These are phyloP conservation scores for Siphlonurus alternatus DNA, from an alignment of 2,888 invertebrate species.

Conservation along the genomic window DNA sequence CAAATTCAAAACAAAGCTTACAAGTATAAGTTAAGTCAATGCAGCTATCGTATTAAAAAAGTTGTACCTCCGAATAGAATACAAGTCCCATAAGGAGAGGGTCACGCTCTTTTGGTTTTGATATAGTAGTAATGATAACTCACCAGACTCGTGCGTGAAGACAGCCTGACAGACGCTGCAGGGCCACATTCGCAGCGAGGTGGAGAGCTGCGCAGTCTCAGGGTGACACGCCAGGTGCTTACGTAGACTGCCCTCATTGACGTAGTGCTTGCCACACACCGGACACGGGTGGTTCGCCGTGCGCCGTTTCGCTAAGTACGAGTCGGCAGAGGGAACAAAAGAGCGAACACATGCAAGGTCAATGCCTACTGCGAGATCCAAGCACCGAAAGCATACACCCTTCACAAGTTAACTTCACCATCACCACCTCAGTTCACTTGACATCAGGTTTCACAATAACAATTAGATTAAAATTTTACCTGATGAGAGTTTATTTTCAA, in stretches of 20 bases:
- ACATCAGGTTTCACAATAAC: no score
- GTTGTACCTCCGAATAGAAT: no score
- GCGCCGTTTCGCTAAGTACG: constrained; percentile 82
- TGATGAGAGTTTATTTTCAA: no score
- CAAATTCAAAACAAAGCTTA: no score
- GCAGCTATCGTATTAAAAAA: no score
- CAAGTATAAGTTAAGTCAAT: no score
- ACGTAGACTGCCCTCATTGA: constrained; percentile 81
- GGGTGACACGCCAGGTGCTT: constrained; percentile 90
- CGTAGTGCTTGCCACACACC: constrained; percentile 89
- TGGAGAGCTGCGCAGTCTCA: constrained; percentile 71
- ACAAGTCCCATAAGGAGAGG: no score
- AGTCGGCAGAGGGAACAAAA: constrained; percentile 30
- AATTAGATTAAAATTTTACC: no score
- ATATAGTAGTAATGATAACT: constrained; percentile 21
- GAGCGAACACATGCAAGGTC: constrained; percentile 30
- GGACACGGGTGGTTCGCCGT: constrained; percentile 91
- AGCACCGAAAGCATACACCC: background rate
- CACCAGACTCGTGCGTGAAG: constrained; percentile 88
- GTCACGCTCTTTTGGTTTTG: no score
- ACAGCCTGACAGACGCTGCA: constrained; percentile 91
- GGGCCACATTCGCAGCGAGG: constrained; percentile 86
- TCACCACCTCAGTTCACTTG: no score
- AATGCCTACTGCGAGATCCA: constrained; percentile 22
- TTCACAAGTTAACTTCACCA: no score